Conservation (phyloP, 2,888 invertebrate species). For the Automeris io region DNA sequence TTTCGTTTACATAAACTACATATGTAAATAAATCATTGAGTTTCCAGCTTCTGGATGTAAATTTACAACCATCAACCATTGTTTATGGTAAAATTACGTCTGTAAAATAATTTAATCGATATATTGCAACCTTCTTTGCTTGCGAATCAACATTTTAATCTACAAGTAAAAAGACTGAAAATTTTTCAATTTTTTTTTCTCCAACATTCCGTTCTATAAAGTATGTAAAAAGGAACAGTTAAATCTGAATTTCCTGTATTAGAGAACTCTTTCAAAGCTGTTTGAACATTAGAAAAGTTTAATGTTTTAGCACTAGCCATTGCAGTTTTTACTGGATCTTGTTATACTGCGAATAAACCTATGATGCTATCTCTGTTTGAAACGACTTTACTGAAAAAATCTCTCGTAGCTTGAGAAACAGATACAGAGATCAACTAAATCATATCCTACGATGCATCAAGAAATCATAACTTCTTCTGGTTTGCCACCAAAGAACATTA, state of each 20-base stretch:
- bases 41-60: constrained; percentile 20
- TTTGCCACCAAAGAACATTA: constrained; percentile 43
- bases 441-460: constrained; percentile 39
- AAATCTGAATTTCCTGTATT: constrained; percentile 13
- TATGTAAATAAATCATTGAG: constrained; percentile 21
- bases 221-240: constrained; percentile 16
- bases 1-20: too few relatives aligned
- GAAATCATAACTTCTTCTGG: constrained; percentile 36
- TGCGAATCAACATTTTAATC: constrained; percentile 16
- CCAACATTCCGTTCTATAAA: constrained; percentile 25
- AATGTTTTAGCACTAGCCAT: constrained; percentile 26
- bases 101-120: constrained; percentile 22
- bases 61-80: constrained; percentile 20
- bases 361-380: constrained; percentile 32
- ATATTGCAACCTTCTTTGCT: constrained; percentile 17
- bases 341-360: constrained; percentile 26
- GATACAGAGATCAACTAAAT: constrained; percentile 31
- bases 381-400: constrained; percentile 37
- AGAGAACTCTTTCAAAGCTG: constrained; percentile 35
- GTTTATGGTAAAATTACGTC: constrained; percentile 38
- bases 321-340: constrained; percentile 32
- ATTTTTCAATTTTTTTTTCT: constrained; percentile 21
- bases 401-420: constrained; percentile 29
- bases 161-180: constrained; percentile 27
- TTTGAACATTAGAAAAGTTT: constrained; percentile 23